These are phyloP conservation scores for Drosophila nigromelanica DNA, from an alignment of 1,140 invertebrate genomes.

Conservation along the genomic window DNA sequence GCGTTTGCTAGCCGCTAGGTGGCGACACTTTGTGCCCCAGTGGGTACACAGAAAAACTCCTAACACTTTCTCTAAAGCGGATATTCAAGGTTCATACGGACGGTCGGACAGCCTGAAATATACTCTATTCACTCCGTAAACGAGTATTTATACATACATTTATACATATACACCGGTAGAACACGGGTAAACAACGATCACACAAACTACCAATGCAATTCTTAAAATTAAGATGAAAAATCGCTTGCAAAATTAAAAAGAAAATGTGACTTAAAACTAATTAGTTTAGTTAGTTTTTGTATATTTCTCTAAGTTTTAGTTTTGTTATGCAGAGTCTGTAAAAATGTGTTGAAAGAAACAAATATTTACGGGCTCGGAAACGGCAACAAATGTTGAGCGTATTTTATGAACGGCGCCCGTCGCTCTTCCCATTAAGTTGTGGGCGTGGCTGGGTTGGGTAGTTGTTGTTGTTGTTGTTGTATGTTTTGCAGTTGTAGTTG, in stretches of 20 bases:
- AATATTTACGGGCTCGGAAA: slow-evolving; percentile 73
- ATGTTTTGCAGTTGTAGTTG: slow-evolving; percentile 34
- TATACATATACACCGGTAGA: too few species aligned
- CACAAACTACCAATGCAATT: slow-evolving; percentile 40
- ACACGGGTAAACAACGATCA: background rate
- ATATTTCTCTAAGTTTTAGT: too few species aligned
- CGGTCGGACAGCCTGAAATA: too few species aligned
- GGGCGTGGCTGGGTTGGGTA: slow-evolving; percentile 44
- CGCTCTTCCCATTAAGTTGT: slow-evolving; percentile 20
- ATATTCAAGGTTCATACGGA: too few species aligned
- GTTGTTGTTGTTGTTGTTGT: slow-evolving; percentile 38
- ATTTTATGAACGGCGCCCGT: slow-evolving; percentile 46
- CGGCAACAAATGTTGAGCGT: slow-evolving; percentile 62
- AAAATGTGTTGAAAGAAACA: background rate
- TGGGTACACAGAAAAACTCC: too few species aligned
- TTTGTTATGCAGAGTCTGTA: background rate
- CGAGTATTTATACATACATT: too few species aligned
- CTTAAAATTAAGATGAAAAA: background rate
- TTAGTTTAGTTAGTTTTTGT: slow-evolving; percentile 23
- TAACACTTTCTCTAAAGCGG: too few species aligned
- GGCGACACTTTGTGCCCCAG: too few species aligned
- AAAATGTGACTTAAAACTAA: slow-evolving; percentile 28
- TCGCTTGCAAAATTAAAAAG: background rate
- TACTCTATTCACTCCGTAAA: too few species aligned
- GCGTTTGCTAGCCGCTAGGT: too few species aligned